These are phyloP conservation scores for Apostichopus leukothele DNA, from an alignment of 53 echinoderm and acorn worm species.

Conservation along the genomic window DNA sequence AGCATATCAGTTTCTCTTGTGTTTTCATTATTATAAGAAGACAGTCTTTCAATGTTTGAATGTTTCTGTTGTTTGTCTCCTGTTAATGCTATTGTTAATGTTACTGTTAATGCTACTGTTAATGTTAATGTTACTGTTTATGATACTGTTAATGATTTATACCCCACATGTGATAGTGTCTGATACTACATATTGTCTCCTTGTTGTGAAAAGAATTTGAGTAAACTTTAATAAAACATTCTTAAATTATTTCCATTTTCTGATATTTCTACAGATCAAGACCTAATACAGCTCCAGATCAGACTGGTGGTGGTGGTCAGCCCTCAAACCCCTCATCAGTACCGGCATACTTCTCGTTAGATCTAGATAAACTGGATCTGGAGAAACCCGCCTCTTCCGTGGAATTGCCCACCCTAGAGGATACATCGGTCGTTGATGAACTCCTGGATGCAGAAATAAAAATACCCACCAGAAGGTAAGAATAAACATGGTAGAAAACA, in stretches of 20 bases:
- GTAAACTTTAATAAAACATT: too few species aligned
- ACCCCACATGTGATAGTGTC: neutral
- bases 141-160: neutral
- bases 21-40: too few species aligned
- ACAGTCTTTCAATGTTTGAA: too few species aligned
- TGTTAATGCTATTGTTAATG: too few species aligned
- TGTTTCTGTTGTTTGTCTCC: too few species aligned
- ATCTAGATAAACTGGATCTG: slow-evolving; percentile 80
- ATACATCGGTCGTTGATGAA: slow-evolving; percentile 70
- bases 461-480: slow-evolving; percentile 80
- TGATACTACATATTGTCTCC: neutral
- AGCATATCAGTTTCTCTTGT: too few species aligned
- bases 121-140: too few species aligned
- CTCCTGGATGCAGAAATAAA: slow-evolving; percentile 67
- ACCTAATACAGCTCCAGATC: slow-evolving; percentile 72
- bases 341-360: slow-evolving; percentile 83
- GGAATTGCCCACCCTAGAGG: slow-evolving; percentile 60
- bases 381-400: slow-evolving; percentile 56
- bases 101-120: too few species aligned
- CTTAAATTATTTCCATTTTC: neutral
- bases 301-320: neutral
- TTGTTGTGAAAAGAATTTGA: neutral
- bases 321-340: slow-evolving; percentile 26
- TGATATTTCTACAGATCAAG: neutral
- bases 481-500: neutral